These are phyloP conservation scores for Heliconius congener DNA, from an alignment of 1,140 invertebrate genomes.

Conservation along the genomic window DNA sequence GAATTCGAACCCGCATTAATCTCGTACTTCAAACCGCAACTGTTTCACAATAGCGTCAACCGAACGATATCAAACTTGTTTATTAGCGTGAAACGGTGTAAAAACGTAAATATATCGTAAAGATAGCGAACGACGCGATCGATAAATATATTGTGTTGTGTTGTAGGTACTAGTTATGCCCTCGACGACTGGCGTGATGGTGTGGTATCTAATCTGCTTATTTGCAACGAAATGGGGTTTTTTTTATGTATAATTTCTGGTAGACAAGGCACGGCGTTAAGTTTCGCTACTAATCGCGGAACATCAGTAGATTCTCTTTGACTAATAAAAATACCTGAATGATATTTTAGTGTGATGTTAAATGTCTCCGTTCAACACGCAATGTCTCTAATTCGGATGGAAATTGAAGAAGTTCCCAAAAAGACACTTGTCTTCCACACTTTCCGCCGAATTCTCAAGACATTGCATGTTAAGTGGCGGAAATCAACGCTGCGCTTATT, in stretches of 20 bases:
- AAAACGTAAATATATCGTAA: slow-evolving; percentile 11
- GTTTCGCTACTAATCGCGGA: too few species aligned
- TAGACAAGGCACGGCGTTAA: too few species aligned
- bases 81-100: not conserved
- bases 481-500: too few species aligned
- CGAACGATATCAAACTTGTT: not conserved
- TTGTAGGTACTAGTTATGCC: not conserved
- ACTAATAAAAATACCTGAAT: too few species aligned
- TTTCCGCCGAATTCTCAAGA: too few species aligned
- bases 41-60: not conserved
- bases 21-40: not conserved
- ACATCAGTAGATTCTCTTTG: too few species aligned
- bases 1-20: not conserved
- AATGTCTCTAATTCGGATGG: too few species aligned
- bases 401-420: too few species aligned
- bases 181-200: not conserved
- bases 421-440: too few species aligned
- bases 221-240: not conserved
- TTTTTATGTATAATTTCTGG: not conserved
- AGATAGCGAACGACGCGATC: not conserved
- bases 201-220: not conserved
- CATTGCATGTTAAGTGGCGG: too few species aligned
- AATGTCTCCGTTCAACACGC: too few species aligned
- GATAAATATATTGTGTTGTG: not conserved
- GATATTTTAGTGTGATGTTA: too few species aligned